Evolutionary conservation across 2,797 vertebrate species (phyloP), one percentile per base, ranked within the genome.

Genomic region (Ceyx erithaca): DNA sequence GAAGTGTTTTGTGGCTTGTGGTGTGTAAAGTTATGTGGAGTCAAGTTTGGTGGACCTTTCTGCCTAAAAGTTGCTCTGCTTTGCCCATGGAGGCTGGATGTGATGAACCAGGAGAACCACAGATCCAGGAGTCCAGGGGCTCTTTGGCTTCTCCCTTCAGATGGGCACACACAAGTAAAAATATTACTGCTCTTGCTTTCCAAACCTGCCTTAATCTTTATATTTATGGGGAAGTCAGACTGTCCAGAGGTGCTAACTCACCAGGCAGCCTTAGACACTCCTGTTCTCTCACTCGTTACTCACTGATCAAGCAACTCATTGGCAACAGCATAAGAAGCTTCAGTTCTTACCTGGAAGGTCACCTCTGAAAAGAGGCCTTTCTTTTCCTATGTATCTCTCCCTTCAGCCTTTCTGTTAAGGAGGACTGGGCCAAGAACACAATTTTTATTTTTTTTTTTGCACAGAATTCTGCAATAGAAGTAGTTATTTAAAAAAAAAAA

Each of bases 1-100:
- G 79, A 96, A 96, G 94, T 95, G 93, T 90, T 95, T 80, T 95
- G 93, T 95, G 95, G 95, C 89, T 95, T 96, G 94, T 95, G 95
- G 95, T 80, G 40, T 58, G 46, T 77, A 12, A n/a, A 95, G 76
- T 90, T 92, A 94, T 83, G 93, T 80, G 69, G 58, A 93, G 66
- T 87, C 54, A 80, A 90, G 72, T 71, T 87, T 94, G 92, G 81
- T 96, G 81, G 91, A 96, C 84, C 79, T 80, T 80, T 85, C 76
- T 92, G 92, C 87, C 82, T 89, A 90, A 95, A 89, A 25, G 79
- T 69, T 90, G 33, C 64, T 90, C 33, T 20, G 80, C 79, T 26
- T 33, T 51, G 81, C 57, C 78, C 81, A 57, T 0, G 0, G 43
- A 64, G 55, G 35, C 92, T 80, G 62, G 30, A 4, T 69, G 49